A percentile compares a stretch with the other conserved stretches of the same genome.
phyloP scores from a whole-genome alignment of 2,888 invertebrate species.

The Drosophila kanekoi region DNA sequence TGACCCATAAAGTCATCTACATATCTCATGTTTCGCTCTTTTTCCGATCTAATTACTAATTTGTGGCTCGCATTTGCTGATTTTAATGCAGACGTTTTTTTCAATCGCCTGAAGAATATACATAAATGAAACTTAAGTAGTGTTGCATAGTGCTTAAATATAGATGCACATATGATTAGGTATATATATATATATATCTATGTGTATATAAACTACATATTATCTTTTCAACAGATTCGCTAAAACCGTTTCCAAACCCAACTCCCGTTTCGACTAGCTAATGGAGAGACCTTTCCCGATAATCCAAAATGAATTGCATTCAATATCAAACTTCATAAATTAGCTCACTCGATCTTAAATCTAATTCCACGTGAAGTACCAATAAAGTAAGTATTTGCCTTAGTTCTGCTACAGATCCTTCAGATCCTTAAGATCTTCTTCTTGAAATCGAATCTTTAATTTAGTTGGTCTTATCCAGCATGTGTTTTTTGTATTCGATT shows the following conservation, averaged over 20 bases:
- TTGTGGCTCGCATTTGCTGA: slow-evolving; percentile 78
- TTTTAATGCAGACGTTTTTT: slow-evolving; percentile 57
- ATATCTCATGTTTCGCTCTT: slow-evolving; percentile 23
- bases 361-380: slow-evolving; percentile 34
- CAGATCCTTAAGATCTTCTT: slow-evolving; percentile 35
- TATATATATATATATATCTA: slow-evolving; percentile 23
- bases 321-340: slow-evolving; percentile 39
- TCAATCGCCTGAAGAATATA: slow-evolving; percentile 43
- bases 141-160: slow-evolving; percentile 21
- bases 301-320: slow-evolving; percentile 35
- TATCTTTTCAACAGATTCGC: slow-evolving; percentile 55
- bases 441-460: slow-evolving; percentile 54
- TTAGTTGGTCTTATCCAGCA: slow-evolving; percentile 80
- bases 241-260: slow-evolving; percentile 43
- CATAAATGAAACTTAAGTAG: slow-evolving; percentile 46
- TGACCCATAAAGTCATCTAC: slow-evolving; percentile 46
- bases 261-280: slow-evolving; percentile 58
- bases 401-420: slow-evolving; percentile 34
- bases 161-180: slow-evolving; percentile 27
- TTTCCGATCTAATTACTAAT: slow-evolving; percentile 46
- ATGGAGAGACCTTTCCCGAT: slow-evolving; percentile 14
- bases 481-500: slow-evolving; percentile 38
- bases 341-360: slow-evolving; percentile 29
- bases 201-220: slow-evolving; percentile 42
- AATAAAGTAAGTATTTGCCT: slow-evolving; percentile 54